Base-by-base conservation (phyloP, 2,113 vertebrate genomes). In the Dolichallabes microphthalmus region DNA sequence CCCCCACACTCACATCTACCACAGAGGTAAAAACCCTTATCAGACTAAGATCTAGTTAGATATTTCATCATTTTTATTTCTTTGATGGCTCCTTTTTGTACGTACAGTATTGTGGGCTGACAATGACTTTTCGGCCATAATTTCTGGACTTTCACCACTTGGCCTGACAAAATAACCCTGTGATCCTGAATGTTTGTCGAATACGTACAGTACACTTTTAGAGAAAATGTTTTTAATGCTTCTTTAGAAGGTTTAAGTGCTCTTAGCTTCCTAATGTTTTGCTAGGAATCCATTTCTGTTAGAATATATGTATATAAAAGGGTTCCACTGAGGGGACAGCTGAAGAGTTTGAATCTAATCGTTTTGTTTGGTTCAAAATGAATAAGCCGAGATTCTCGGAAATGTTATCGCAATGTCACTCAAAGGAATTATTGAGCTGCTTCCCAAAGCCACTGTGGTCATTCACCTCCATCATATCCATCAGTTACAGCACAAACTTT, bases 1-100 rank as follows among this genome's bases (percentile, higher is more conserved):
- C 45, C 50, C 0, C 22, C 50, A 53, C 81, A 80, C 88, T 89
- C 15, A 20, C 17, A 80, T 80, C 89, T 89, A 88, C 84, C 85
- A 82, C 35, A 75, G 15, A 84, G 57, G 76, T 75, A 57, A 84
- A 52, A 53, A 55, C 27, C 13, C 32, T 58, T 52, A 53, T 68
- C n/a, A 50, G 13, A 52, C 60, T 30, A 27, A 66, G 61, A 66
- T 39, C 27, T 82, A 32, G 8, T 14, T 22, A 7, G 19, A 55
- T 55, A 27, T 69, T 35, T 53, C 4, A 68, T 53, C 68, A 66
- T 32, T 53, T 82, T 27, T 82, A 30, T 32, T 30, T 15, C 60
- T 64, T 66, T 50, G 17, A 53, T 82, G 25, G 8, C 32, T 71
- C 11, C 19, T 64, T 39, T 50, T 15, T 30, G 11, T 22, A 66